Base-by-base conservation (phyloP, 2,797 vertebrate species). In the Melanotaenia maccullochi region DNA sequence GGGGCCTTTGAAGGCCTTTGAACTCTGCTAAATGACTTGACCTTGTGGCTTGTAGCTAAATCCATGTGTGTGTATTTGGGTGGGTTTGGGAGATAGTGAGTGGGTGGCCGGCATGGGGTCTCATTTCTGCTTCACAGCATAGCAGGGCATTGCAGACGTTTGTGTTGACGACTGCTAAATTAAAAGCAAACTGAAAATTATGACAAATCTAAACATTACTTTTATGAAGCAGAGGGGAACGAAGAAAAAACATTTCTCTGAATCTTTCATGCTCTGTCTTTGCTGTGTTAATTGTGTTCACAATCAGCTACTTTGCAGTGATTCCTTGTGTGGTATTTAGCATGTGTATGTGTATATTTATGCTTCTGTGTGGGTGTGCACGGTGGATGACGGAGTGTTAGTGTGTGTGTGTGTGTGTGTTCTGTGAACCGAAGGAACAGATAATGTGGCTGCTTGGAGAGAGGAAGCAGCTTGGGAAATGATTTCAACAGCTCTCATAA, bases 11-110 rank as follows among this genome's bases (percentile, higher is more conserved):
- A 97, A 97, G 94, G 94, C 90, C 95, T 99, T 97, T 98, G 96
- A 97, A 97, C 96, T 96, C 94, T 91, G 93, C 94, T 96, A 96
- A 97, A 96, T 96, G 96, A 95, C 95, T 96, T 96, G 95, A 97
- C 96, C 96, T 96, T 96, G 95, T 93, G 95, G 87, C 87, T 87
- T 86, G 84, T 87, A 89, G 73, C 81, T 88, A 77, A 75, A 75
- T 79, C 71, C 9, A 60, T 79, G 73, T 68, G 71, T 73, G 60
- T 83, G 79, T 76, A 73, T 86, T 56, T 82, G 68, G 58, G 66
- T 55, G 78, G 58, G 35, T 75, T 62, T 63, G 71, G 65, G 69
- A 59, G 60, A 65, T 47, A 85, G 82, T 54, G 80, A 82, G 90
- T 92, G 90, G 92, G 91, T 92, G 90, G 91, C 84, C 90, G 69